Evolutionary conservation across 2,797 vertebrate species (phyloP).

Genomic region (Hylomyscus alleni): DNA sequence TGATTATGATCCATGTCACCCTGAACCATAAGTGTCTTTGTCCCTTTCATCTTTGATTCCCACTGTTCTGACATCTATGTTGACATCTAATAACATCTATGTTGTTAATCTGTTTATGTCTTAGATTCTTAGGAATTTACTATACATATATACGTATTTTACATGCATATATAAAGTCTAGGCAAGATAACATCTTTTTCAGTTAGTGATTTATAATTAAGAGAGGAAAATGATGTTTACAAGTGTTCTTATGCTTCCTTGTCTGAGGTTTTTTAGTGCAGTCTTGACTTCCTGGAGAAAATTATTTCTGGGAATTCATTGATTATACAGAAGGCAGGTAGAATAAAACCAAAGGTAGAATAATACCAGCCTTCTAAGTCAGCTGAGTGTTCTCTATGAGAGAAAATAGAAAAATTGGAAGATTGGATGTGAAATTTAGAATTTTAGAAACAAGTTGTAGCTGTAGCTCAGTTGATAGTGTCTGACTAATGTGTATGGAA

Average conservation of each 20-base stretch:
- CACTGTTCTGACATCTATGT: too few species aligned
- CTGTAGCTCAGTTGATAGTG: neutral
- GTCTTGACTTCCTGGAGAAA: conserved; percentile 41
- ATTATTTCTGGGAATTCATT: neutral
- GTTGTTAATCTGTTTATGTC: neutral
- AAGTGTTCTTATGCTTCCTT: neutral
- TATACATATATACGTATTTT: neutral
- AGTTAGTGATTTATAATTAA: neutral
- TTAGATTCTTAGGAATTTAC: conserved; percentile 11
- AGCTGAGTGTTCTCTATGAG: neutral
- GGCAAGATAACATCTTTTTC: neutral
- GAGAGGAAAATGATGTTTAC: neutral
- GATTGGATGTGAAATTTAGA: neutral
- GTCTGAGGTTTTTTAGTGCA: neutral
- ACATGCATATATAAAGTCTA: neutral
- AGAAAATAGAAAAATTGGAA: neutral
- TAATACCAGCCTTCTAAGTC: neutral
- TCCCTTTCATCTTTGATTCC: neutral
- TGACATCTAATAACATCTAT: too few species aligned
- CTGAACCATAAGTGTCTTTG: neutral
- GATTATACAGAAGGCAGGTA: neutral
- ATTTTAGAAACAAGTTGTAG: neutral
- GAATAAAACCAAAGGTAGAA: neutral
- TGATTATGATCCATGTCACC: neutral
- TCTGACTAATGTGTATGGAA: neutral